Base-by-base conservation (phyloP, 2,888 invertebrate genomes). In the Ophonus ardosiacus region DNA sequence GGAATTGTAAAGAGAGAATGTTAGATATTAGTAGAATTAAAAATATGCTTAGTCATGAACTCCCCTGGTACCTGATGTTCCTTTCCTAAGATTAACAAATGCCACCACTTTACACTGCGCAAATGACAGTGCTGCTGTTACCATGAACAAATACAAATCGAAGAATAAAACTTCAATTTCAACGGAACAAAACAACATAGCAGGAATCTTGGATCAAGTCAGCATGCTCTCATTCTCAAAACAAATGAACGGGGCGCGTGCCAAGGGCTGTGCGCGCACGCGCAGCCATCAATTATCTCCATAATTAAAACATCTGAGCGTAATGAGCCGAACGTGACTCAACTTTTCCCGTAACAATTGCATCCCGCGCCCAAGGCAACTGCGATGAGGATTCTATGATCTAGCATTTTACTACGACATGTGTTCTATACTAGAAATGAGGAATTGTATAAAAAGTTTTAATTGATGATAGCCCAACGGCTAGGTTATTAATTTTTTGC, bases 291-390 rank as follows among this genome's bases (percentile, higher is more conserved):
- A 89, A 89, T 90, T 90, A 89, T 88, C 85, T 85, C 87, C 88
- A 88, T 89, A 90, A 90, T 90, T 90, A 90, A 90, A 90, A 89
- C 89, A 89, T 90, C 89, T 88, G 88, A 89, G 86, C 86, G 89
- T 90, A 90, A 90, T 89, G 90, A 89, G 88, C 87, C 87, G 88
- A 90, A 89, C 90, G 89, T 90, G 90, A 90, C 90, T 88, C 85
- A 86, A 89, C 89, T 88, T 88, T 89, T 88, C 59, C 57, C 43
- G 80, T 80, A 86, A 86, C 81, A 81, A 81, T 81, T 81, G 81
- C 68, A 81, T 65, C 81, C 38, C 65, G 65, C 10, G 65, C 68
- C 81, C 56, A 40, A 8, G 21, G 81, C 65, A 21, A 74, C 43
- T 74, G 17, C 43, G 40, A 68, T 68, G 68, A 31, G 31, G 65